These are phyloP conservation scores for Labeo catla DNA, from an alignment of 2,113 vertebrate genomes.

Conservation along the genomic window DNA sequence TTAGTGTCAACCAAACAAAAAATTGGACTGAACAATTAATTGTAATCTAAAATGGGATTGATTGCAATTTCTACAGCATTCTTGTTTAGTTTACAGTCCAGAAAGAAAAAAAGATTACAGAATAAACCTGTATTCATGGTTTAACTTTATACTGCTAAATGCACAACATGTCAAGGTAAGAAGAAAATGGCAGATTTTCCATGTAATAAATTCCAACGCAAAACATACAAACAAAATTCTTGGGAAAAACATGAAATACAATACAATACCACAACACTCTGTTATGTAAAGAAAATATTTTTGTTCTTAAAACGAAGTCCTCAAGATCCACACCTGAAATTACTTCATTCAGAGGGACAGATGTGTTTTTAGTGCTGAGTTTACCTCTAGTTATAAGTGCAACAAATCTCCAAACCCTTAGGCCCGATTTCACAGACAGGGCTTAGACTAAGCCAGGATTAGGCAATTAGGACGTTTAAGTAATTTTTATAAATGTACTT, in stretches of 20 bases:
- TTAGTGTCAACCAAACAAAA: background rate
- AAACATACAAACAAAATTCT: background rate
- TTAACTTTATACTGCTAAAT: background rate
- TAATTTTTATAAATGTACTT: too few species aligned
- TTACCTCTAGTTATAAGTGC: constrained; percentile 41
- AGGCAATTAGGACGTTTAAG: too few species aligned
- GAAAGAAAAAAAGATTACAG: background rate
- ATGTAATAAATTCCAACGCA: background rate
- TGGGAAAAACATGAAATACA: constrained; percentile 20
- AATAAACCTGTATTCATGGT: background rate
- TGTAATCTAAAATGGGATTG: too few species aligned
- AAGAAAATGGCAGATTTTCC: background rate
- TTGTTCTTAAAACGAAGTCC: constrained; percentile 11
- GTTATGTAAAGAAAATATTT: constrained; percentile 24
- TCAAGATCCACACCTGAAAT: constrained; percentile 9
- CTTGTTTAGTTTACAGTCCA: background rate
- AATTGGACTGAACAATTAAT: too few species aligned
- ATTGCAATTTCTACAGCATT: background rate
- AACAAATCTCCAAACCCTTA: constrained; percentile 30
- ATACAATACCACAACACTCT: constrained; percentile 38
- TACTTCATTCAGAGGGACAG: background rate
- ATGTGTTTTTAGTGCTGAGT: background rate
- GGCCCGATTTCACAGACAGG: too few species aligned
- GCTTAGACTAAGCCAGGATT: too few species aligned
- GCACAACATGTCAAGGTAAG: background rate